Evolutionary conservation across 2,113 vertebrate species (phyloP), one percentile per base, ranked within the genome.

Genomic region (Gopherus flavomarginatus): DNA sequence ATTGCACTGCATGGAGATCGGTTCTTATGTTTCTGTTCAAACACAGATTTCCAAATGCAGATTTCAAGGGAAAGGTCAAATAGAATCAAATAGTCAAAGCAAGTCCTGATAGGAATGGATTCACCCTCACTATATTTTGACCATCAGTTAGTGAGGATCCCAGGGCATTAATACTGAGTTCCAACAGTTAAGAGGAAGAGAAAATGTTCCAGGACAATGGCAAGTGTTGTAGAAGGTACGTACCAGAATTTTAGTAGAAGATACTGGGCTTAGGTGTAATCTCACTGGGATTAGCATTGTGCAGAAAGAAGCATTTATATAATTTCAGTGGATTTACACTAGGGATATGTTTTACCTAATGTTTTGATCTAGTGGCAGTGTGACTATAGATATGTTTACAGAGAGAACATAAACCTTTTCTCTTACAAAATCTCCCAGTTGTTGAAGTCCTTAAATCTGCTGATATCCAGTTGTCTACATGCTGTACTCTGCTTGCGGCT

Each of bases 241-340:
- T 5, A 35, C 81, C 4, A 77, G 5, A 1, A 0, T 54, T 86
- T 94, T 38, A 10, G 4, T 0, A 86, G 44, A 13, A 10, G 17
- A 29, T 3, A 21, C 0, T 0, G 7, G 38, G 44, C 75, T 90
- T 22, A 22, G 21, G 6, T 4, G 26, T 16, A 26, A 35, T 22
- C 10, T 19, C 78, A 31, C 56, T 14, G 26, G 42, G 75, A 16
- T 78, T 44, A 78, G 22, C 38, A 42, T 44, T 1, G 84, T 27
- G 6, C 6, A 56, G 50, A 69, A 86, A 85, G n/a, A 87, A 91
- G 9, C 5, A 69, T 2, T 49, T 27, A 27, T n/a, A 8, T 4
- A 49, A 6, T 21, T 82, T 35, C 38, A 65, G 3, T 54, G 11
- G 0, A 2, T 6, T 85, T 57, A 65, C 14, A 8, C 10, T 75